Evolutionary conservation across 2,113 vertebrate genomes (phyloP), one percentile per base, ranked within the genome.

Genomic region (Syngnathus scovelli): DNA sequence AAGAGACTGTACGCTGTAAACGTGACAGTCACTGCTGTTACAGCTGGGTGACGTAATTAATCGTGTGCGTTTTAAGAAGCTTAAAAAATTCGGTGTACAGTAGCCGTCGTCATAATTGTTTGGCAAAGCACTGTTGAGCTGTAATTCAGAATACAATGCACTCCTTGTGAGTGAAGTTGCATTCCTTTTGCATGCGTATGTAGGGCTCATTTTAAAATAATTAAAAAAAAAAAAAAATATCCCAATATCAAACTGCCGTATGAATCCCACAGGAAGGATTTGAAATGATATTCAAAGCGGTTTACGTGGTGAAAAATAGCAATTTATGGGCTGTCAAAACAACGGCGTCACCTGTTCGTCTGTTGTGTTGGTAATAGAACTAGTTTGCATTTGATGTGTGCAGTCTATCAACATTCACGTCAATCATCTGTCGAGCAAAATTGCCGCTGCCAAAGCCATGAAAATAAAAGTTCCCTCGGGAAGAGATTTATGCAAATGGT

Each of bases 101-200:
- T 49, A 49, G 16, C 7, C 46, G 46, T 49, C 16, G 16, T 49
- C 51, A 61, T 61, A 58, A 46, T 59, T 76, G 59, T 68, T 46
- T 68, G 41, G 11, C 44, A 61, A 51, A 19, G 27, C 46, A 67
- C 7, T 71, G 41, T 67, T 64, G 16, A 13, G 64, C 64, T 36
- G 41, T 71, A 23, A 65, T 74, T 71, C 33, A 74, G 37, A 13
- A 55, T 11, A 33, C 23, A 55, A 27, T 62, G 18, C 39, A 69
- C 38, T 51, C 43, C 38, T 66, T 8, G 0, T 13, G 60, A 27
- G 49, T 60, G 68, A 36, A 46, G 9, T 64, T 68, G n/a, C 13
- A 41, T 67, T 51, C 11, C 71, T 6, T 36, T 48, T 46, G 39
- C 55, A 38, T 4, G 1, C 4, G 8, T 43, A 46, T 33, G 15